Percentiles rank a stretch among this genome's conserved stretches.
Evolutionary conservation across 2,797 vertebrate genomes (phyloP).

Genomic region (Eulemur rubriventer): DNA sequence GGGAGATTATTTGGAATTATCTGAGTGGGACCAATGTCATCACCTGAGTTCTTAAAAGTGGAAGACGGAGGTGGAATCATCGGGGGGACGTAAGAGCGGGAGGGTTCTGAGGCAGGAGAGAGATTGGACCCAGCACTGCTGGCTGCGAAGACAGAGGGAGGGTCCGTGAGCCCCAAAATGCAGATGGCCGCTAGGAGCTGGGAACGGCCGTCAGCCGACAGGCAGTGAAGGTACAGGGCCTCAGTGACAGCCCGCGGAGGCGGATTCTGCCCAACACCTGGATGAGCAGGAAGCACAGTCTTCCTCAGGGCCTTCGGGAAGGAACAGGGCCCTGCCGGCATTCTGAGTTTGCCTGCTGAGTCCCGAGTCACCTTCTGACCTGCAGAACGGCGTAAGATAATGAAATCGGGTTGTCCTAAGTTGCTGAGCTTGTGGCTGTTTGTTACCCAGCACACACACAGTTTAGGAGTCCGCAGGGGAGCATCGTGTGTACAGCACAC

Average conservation of each 20-base stretch:
- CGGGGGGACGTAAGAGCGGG: not conserved
- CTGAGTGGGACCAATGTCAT: not conserved
- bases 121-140: not conserved
- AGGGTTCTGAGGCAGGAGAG: not conserved
- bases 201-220: not conserved
- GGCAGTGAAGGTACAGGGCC: not conserved
- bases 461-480: accelerated
- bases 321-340: accelerated
- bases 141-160: not conserved
- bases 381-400: too few species aligned
- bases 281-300: not conserved
- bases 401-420: accelerated
- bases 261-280: not conserved
- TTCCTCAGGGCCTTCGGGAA: not conserved
- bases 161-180: not conserved
- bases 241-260: too few species aligned
- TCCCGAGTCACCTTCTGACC: accelerated
- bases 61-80: not conserved
- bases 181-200: not conserved
- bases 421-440: not conserved
- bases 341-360: not conserved
- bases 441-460: too few species aligned
- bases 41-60: not conserved
- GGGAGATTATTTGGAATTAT: not conserved
- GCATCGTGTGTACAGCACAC: accelerated